phyloP scores from a whole-genome alignment of 2,888 invertebrate genomes.

The Germaria angustata region DNA sequence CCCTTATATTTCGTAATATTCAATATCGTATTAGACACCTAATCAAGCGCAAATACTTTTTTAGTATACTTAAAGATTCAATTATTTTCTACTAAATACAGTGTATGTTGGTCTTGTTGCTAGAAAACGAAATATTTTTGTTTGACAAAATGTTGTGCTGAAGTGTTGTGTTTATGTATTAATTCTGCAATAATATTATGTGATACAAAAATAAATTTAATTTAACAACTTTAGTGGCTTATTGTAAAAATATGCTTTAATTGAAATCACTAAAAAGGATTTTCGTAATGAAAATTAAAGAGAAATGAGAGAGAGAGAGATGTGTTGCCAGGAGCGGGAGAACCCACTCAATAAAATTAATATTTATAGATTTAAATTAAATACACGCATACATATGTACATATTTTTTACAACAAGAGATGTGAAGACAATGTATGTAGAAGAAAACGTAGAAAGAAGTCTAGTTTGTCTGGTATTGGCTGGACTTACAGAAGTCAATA shows the following conservation, averaged over 20 bases:
- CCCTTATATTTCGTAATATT: background rate
- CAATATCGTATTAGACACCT: background rate
- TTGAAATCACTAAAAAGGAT: constrained; percentile 10
- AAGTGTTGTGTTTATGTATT: constrained; percentile 62
- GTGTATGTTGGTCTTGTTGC: background rate
- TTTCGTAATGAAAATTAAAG: constrained; percentile 20
- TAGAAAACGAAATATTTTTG: background rate
- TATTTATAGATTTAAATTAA: too few relatives aligned
- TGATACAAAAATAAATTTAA: background rate
- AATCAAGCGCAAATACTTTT: background rate
- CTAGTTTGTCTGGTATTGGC: too few relatives aligned
- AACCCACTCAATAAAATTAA: too few relatives aligned
- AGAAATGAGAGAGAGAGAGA: background rate
- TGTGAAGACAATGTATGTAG: too few relatives aligned
- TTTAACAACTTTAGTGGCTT: constrained; percentile 29
- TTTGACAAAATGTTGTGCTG: constrained; percentile 60
- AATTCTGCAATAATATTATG: background rate
- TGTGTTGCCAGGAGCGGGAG: background rate
- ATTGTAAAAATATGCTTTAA: constrained; percentile 41
- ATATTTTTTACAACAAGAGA: too few relatives aligned
- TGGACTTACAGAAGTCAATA: too few relatives aligned
- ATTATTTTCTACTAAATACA: background rate
- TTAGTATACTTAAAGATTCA: constrained; percentile 58
- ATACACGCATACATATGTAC: too few relatives aligned
- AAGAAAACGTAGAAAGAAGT: too few relatives aligned